Base-by-base conservation (phyloP, 2,797 vertebrate species). In the Percopsis omiscomaycus region DNA sequence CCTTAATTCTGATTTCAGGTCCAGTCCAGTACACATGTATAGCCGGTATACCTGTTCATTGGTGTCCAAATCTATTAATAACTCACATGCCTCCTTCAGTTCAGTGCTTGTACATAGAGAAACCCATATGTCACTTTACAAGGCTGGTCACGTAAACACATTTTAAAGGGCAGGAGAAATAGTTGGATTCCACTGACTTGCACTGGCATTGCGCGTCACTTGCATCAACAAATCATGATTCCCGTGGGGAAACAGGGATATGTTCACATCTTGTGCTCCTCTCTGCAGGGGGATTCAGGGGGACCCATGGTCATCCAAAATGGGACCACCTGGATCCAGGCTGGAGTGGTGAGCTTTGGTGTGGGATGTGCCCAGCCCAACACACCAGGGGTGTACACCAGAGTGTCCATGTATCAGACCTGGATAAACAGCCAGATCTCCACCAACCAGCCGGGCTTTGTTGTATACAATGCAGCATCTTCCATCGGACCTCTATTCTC, bases 221-320 rank as follows among this genome's bases (percentile, higher is more conserved):
- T 37, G 3, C 32, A 37, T 8, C 22, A 22, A 22, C 22, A 22
- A 22, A 22, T 22, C 22, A 22, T 22, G 22, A 22, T 22, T 22
- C 22, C 22, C 22, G 22, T 22, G 22, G 22, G 22, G 22, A 22
- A 22, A 22, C 22, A 22, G 2, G 22, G 53, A 30, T n/a, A 29
- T 29, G 10, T 15, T 57, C 15, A 15, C 22, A 16, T 29, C 10
- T 16, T 15, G 46, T 45, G 52, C 10, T 37, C 32, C 29, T 55
- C n/a, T 71, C 5, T 62, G 13, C 73, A 90, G 89, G 89, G 86
- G 0, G 87, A 89, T 4, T 86, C 84, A 0, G 90, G 90, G 0
- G 86, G 90, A 29, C 87, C 90, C 0, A 0, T 86, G 80, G 80
- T 87, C 32, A 61, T 1, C 48, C 84, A 87, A 42, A 68, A 80